A percentile compares a stretch with the other conserved stretches of the same genome.
phyloP scores from a whole-genome alignment of 1,140 invertebrate species.

The Periplaneta americana region DNA sequence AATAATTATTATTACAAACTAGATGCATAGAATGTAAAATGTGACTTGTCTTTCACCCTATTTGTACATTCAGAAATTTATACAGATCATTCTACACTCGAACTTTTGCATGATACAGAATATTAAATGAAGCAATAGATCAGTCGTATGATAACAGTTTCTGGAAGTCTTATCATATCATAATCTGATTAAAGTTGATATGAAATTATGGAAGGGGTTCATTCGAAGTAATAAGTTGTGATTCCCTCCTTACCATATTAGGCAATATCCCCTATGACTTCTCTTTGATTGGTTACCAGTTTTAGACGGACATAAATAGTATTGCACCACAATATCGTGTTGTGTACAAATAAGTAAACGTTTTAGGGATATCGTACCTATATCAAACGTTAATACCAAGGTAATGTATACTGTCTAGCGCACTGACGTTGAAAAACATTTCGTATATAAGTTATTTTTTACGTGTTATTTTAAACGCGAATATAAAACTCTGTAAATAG shows the following conservation, averaged over 20 bases:
- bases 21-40: no score
- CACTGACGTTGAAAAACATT: not conserved
- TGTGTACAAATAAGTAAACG: not conserved
- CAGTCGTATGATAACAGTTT: not conserved
- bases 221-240: conserved; percentile 4
- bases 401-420: not conserved
- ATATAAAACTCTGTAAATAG: not conserved
- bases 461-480: not conserved
- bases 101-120: no score
- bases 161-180: not conserved
- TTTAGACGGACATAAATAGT: not conserved
- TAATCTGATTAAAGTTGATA: not conserved
- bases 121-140: not conserved
- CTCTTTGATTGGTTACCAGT: conserved; percentile 37
- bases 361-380: not conserved
- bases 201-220: not conserved
- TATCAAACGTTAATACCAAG: not conserved
- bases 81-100: no score
- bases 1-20: no score
- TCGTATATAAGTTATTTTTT: not conserved
- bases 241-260: conserved; percentile 40
- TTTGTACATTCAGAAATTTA: not conserved
- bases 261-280: conserved; percentile 46
- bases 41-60: not conserved
- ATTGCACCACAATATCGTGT: not conserved